Conservation (phyloP, 2,888 invertebrate genomes). For the Pterobdella sp. region DNA sequence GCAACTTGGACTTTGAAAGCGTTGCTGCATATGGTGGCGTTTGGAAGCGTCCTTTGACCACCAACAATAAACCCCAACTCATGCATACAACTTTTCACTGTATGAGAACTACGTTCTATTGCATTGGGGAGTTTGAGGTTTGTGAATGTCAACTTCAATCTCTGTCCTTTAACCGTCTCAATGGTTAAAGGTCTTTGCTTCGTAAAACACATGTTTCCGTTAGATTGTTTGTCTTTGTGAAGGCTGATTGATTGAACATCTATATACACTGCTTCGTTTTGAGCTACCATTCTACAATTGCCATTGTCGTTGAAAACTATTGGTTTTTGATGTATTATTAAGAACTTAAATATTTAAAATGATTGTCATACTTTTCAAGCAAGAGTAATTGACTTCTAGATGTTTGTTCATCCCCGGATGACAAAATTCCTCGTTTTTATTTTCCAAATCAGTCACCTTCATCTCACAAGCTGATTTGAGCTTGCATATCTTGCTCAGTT, state of each 20-base stretch:
- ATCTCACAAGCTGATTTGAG: slow-evolving; percentile 17
- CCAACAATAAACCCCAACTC: neutral
- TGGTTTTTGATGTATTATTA: too few relatives aligned
- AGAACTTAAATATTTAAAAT: neutral
- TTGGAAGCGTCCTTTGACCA: neutral
- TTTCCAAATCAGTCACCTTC: slow-evolving; percentile 17
- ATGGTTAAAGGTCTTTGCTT: slow-evolving; percentile 3
- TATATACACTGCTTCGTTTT: neutral
- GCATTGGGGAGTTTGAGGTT: slow-evolving; percentile 5
- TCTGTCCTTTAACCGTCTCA: slow-evolving; percentile 21
- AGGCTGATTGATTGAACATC: neutral
- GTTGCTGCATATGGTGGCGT: slow-evolving; percentile 3
- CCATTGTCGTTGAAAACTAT: slow-evolving; percentile 16
- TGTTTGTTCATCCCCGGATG: slow-evolving; percentile 23
- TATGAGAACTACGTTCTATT: too few relatives aligned
- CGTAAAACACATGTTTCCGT: neutral
- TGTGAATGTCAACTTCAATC: neutral
- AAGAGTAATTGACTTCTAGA: slow-evolving; percentile 25
- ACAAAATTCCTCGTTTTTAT: slow-evolving; percentile 20
- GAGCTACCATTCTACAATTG: neutral
- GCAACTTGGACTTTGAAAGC: neutral
- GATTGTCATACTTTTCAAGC: slow-evolving; percentile 25
- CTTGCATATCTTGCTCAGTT: slow-evolving; percentile 20
- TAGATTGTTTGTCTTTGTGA: neutral
- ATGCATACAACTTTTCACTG: neutral